Base-by-base conservation (phyloP, 1,140 invertebrate genomes). In the Eubasilissa regina region DNA sequence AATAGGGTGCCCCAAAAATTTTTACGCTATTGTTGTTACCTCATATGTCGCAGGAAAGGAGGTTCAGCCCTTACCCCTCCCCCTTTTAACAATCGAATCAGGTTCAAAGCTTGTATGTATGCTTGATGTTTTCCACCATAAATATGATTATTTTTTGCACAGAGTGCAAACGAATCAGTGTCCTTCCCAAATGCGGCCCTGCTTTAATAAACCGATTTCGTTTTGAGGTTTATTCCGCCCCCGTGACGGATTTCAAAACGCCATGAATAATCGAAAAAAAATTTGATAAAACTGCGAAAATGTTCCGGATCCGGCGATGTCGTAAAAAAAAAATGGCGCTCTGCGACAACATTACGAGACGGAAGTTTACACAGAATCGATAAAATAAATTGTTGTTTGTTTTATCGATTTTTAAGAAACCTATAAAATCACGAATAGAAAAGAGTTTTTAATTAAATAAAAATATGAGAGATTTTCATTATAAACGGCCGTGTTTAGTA, bases 181-280 rank as follows among this genome's bases (percentile, higher is more conserved):
- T 17, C 9, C 17, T 8, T 12, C 13, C 60, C 35, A 21, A 8
- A 13, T 64, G 10, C 60, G n/a, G 35, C 25, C 13, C 60, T 64
- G 60, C 35, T 25, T 21, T 19, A 12, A 12, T 43, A 12, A 64
- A 15, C 13, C 11, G 35, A 64, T 64, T 64, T 64, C 13, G 48
- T 35, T 64, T 64, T 19, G 60, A 25, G 60, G 60, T 64, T 64
- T 64, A 64, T 43, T 12, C 60, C 11, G 9, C 35, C n/a, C 60
- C 60, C 60, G 13, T 25, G 35, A 64, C 25, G 60, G 60, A n/a
- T 43, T 64, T 43, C 19, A 64, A 64, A 60, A 35, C 60, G 35
- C 35, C 11, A 64, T 43, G 60, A 35, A 13, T 64, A 64, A 64
- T 64, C 19, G 25, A 64, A 64, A 64, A 64, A 4, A 0, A 64